phyloP scores from a whole-genome alignment of 2,888 invertebrate genomes.

The Portevinia maculata region DNA sequence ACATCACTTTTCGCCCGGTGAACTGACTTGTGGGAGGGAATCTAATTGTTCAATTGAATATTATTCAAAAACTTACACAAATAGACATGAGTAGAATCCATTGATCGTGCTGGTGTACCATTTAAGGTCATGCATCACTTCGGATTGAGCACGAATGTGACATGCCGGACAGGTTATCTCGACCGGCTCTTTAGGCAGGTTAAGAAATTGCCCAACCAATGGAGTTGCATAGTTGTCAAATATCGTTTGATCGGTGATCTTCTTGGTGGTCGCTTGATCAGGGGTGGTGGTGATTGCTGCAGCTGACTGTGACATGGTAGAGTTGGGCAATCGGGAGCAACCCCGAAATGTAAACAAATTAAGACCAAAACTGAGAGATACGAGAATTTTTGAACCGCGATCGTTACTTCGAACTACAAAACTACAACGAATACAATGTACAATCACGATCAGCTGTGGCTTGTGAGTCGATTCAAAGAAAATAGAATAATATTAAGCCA shows the following conservation, averaged over 20 bases:
- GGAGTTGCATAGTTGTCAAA: conserved; percentile 81
- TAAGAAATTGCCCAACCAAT: conserved; percentile 79
- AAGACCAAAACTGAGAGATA: conserved; percentile 33
- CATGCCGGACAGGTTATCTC: conserved; percentile 80
- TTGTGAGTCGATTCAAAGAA: not conserved
- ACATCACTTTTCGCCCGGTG: conserved; percentile 44
- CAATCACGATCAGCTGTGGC: conserved; percentile 37
- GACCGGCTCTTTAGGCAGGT: conserved; percentile 78
- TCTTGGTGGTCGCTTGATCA: conserved; percentile 47
- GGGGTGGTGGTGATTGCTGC: conserved; percentile 32
- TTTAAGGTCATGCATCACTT: conserved; percentile 79
- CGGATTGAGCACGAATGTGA: conserved; percentile 77
- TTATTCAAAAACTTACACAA: conserved; percentile 77
- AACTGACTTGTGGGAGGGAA: conserved; percentile 41
- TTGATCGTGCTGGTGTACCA: conserved; percentile 80
- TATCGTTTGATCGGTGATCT: conserved; percentile 76
- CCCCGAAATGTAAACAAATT: conserved; percentile 71
- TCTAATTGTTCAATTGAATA: conserved; percentile 39
- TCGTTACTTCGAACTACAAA: conserved; percentile 25
- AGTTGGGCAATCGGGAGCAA: not conserved
- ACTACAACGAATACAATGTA: not conserved
- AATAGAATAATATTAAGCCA: not conserved
- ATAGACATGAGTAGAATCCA: conserved; percentile 79
- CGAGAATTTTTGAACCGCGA: conserved; percentile 19
- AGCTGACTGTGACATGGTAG: conserved; percentile 34